phyloP scores from a whole-genome alignment of 1,140 invertebrate species.

The Bursaphelenchus mucronatus region DNA sequence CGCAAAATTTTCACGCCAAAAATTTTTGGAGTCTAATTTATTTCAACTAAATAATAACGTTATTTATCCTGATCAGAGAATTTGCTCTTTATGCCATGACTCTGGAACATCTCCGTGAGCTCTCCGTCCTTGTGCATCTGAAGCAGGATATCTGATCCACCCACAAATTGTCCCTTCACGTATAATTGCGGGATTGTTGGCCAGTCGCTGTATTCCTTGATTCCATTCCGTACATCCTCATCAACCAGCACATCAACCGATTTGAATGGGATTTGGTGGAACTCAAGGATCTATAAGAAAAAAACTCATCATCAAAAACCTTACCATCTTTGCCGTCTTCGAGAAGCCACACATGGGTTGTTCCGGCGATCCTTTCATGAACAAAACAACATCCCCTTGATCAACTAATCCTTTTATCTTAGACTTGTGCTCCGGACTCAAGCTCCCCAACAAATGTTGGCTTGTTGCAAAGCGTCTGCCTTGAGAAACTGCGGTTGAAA shows the following conservation, averaged over 20 bases:
- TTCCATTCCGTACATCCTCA: conserved; percentile 49
- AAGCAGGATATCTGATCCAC: conserved; percentile 58
- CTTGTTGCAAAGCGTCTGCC: background rate
- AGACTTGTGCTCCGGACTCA: conserved; percentile 1
- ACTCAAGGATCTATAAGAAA: conserved; percentile 51
- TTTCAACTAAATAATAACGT: no score
- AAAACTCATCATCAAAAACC: conserved; percentile 16
- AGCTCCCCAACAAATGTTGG: background rate
- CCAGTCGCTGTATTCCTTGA: conserved; percentile 59
- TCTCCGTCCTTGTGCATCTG: conserved; percentile 55
- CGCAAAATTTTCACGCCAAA: no score
- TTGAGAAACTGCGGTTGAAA: no score
- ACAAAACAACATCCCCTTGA: conserved; percentile 51
- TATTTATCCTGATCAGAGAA: conserved; percentile 3
- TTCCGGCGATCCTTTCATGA: conserved; percentile 58
- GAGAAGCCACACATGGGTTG: conserved; percentile 56
- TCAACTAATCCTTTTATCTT: conserved; percentile 21
- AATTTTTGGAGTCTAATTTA: no score
- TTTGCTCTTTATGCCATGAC: background rate
- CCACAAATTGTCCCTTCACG: conserved; percentile 58
- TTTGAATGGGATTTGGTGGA: conserved; percentile 50
- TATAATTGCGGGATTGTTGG: conserved; percentile 59
- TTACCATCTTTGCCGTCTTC: conserved; percentile 55
- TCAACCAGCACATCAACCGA: conserved; percentile 55
- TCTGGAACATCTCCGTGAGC: conserved; percentile 20